Percentiles rank a stretch among this genome's conserved stretches.
Conservation (phyloP, 2,797 vertebrate species). For the Serranus cabrilla region DNA sequence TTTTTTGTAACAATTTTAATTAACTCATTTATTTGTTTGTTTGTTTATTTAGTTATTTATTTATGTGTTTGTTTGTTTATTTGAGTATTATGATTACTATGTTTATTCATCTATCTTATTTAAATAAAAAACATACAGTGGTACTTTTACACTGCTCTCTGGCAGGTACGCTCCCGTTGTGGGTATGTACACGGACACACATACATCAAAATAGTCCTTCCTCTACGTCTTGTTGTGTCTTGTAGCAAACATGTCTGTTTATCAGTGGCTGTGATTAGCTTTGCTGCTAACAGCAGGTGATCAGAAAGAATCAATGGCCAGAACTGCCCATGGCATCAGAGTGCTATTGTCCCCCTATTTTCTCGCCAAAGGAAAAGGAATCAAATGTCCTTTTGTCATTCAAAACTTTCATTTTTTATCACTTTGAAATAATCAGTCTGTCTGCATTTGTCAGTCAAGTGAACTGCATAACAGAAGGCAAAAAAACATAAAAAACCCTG, state of each 20-base stretch:
- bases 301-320: slow-evolving; percentile 58
- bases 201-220: slow-evolving; percentile 5
- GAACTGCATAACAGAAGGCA: not conserved
- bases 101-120: too few relatives aligned
- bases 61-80: too few relatives aligned
- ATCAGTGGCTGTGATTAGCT: slow-evolving; percentile 51
- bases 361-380: not conserved
- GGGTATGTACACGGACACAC: not conserved
- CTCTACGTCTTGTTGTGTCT: slow-evolving; percentile 17
- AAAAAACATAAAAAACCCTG: not conserved
- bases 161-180: not conserved
- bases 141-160: not conserved
- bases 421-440: not conserved
- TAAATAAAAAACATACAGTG: not conserved
- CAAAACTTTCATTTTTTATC: not conserved
- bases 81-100: too few relatives aligned
- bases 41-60: too few relatives aligned
- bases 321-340: slow-evolving; percentile 32
- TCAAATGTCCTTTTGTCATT: slow-evolving; percentile 7
- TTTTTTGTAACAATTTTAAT: too few relatives aligned
- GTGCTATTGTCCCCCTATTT: slow-evolving; percentile 29
- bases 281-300: slow-evolving; percentile 59
- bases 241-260: slow-evolving; percentile 39
- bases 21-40: too few relatives aligned
- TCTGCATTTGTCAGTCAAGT: not conserved